phyloP scores from a whole-genome alignment of 2,797 vertebrate species.

The Anabacerthia variegaticeps region DNA sequence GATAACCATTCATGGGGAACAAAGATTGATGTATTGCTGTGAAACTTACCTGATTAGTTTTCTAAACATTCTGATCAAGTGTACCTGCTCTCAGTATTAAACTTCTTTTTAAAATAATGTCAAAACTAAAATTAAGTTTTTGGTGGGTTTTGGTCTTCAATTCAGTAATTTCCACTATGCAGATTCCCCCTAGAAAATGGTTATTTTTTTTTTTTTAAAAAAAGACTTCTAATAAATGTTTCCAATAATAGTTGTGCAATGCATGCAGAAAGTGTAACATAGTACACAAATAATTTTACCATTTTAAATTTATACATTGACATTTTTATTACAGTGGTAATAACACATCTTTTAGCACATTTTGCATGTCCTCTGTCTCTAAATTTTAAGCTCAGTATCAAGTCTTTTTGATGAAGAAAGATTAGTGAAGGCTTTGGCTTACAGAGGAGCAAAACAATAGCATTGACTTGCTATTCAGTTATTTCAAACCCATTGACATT shows the following conservation, averaged over 20 bases:
- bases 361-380: background rate
- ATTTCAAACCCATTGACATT: background rate
- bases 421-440: background rate
- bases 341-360: background rate
- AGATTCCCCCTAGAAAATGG: background rate
- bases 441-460: background rate
- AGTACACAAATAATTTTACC: background rate
- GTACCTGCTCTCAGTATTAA: background rate
- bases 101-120: background rate
- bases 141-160: background rate
- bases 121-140: background rate
- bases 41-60: background rate
- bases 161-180: background rate
- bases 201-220: background rate
- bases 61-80: background rate
- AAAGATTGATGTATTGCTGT: background rate
- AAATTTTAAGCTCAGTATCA: background rate
- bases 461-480: background rate
- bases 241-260: background rate
- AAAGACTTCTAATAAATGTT: background rate
- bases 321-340: background rate
- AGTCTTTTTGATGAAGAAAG: background rate
- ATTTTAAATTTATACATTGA: background rate
- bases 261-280: background rate
- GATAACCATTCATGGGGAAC: background rate